Base-by-base conservation (phyloP, 2,797 vertebrate genomes). In the Gephyroberyx darwinii region DNA sequence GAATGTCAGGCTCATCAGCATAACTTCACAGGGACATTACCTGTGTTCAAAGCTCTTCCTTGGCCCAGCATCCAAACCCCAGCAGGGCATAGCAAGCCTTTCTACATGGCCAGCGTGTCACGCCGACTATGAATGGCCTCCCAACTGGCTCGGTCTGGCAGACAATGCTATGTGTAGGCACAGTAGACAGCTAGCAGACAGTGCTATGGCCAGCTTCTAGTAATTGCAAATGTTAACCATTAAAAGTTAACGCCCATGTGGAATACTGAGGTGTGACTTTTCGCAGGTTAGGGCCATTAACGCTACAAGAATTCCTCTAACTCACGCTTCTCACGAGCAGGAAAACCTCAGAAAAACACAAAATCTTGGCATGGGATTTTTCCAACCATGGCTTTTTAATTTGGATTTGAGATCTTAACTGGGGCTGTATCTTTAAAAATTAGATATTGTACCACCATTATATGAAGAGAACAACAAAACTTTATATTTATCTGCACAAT, bases 91-190 rank as follows among this genome's bases (percentile, higher is more conserved):
- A 50, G 53, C 48, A 43, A 53, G 75, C 19, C 62, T 66, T 63
- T 75, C 68, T 19, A 37, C 80, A 62, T 43, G 57, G 73, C 78
- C 81, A 56, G 69, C 57, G 66, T 81, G 75, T 78, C 73, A 67
- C 26, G 2, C 71, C 81, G 84, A 79, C 90, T 86, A 76, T 79
- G 77, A 89, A 92, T 83, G 79, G 78, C 63, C 26, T 60, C 16
- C 22, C 51, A 78, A 69, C 68, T 30, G 67, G 20, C 20, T 17
- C 41, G 7, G 26, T 35, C 62, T 51, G 56, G 71, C 56, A 76
- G 20, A 84, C 75, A 77, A 77, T 77, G 77, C 68, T 51, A 58
- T 20, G 62, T 56, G 2, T 2, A 74, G 74, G 72, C 67, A 69
- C 56, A 20, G 71, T 43, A 73, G 65, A 70, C 62, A 53, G 71